Base-by-base conservation (phyloP, 2,113 vertebrate genomes). In the Geothlypis trichas region DNA sequence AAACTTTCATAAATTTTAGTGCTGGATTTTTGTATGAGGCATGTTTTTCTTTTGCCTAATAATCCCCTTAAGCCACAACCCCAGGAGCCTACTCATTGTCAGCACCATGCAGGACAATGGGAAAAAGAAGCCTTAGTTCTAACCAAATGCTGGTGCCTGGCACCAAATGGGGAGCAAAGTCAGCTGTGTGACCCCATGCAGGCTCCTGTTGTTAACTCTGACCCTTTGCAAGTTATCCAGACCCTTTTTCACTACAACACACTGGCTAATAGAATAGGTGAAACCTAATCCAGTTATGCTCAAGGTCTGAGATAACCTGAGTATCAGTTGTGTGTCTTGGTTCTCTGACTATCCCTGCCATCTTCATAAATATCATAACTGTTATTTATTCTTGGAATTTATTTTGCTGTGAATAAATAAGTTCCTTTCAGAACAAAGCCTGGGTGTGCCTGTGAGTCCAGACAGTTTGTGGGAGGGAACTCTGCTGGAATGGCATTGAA, bases 21-120 rank as follows among this genome's bases (percentile, higher is more conserved):
- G 35, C 22, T 88, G 31, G 18, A 62, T 69, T 77, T 92, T 73
- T 71, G 2, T 42, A 41, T 35, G 27, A 76, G 23, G 13, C 33
- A 39, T 39, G 33, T 2, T 1, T 42, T 33, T 68, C 52, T 89
- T 84, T 63, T 39, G 49, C 27, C 18, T 41, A 62, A n/a, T 46
- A 77, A 82, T 63, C 33, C 81, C 73, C 66, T 78, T 47, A 79
- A 93, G 54, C 49, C 44, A 68, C 74, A 93, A 79, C 92, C 63
- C 79, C 67, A 86, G 85, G 88, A 94, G 75, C 5, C 88, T 63
- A 86, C 93, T 94, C 74, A 72, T 75, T 79, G 39, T 41, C 84
- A 95, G 35, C 22, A 63, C 44, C 66, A 82, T 28, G 37, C 39
- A 92, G 88, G 83, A 97, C 83, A 94, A 93, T 95, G 51, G 88